Base-by-base conservation (phyloP, 92 coral and sea anemone genomes). In the Virgularia gustaviana region DNA sequence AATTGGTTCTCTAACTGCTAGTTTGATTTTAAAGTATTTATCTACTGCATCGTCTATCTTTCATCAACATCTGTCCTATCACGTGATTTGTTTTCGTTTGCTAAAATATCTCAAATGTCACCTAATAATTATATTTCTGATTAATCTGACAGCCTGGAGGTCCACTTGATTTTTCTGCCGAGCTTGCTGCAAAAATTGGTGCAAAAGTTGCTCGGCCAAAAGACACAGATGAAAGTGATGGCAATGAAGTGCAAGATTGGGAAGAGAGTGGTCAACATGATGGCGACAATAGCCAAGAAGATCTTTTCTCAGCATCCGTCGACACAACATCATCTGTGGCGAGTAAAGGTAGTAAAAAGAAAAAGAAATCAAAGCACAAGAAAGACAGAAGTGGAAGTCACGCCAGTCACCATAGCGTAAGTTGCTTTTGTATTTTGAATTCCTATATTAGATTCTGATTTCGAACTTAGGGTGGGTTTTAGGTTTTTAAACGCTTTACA, bases 151-250 rank as follows among this genome's bases (percentile, higher is more conserved):
- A 68, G 75, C 16, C 61, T 61, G 78, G 59, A 58, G 91, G 77
- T 64, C 88, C 88, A 15, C 43, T 94, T 63, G 96, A 88, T 79
- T 94, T 94, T 78, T 85, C 99, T 0, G 79, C 99, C 19, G 96
- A 94, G 54, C 72, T 94, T 39, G 99, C 99, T 6, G 73, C 71
- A 8, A 55, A 36, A 49, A 19, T 65, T 24, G 63, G 74, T 33
- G 77, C 23, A 22, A 73, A 74, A n/a, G 20, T 64, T 4, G 36
- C 20, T 39, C 65, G 5, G 43, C 78, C 73, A 59, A 56, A 20
- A 35, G 59, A 60, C 19, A 31, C 29, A 31, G 61, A 54, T 49
- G 43, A 76, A 22, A 63, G 23, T 9, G 43, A 59, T 15, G 62
- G 10, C 44, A 61, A 49, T 23, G 39, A 47, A 33, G 72, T 62